Evolutionary conservation across 2,113 vertebrate genomes (phyloP).

Genomic region (Centropristis striata): DNA sequence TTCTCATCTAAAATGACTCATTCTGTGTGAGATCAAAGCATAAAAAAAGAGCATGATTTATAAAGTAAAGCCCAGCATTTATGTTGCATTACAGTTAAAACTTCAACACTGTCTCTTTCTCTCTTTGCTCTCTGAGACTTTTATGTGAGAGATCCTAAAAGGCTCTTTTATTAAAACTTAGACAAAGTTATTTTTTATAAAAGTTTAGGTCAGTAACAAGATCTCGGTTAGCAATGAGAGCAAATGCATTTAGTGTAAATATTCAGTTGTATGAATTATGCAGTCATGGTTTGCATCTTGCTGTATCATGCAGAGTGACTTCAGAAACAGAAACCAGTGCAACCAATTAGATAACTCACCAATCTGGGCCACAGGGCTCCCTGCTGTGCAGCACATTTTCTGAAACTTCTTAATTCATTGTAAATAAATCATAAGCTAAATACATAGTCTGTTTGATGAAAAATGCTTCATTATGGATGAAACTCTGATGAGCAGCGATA

Average conservation of each 20-base stretch:
- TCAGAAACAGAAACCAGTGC: slow-evolving; percentile 52
- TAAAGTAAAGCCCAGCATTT: neutral
- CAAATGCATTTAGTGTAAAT: slow-evolving; percentile 27
- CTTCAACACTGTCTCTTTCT: neutral
- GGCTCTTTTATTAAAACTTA: slow-evolving; percentile 5
- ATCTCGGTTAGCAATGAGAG: slow-evolving; percentile 18
- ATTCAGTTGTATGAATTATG: slow-evolving; percentile 41
- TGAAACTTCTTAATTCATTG: slow-evolving; percentile 35
- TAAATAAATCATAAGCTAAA: slow-evolving; percentile 66
- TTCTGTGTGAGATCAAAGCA: neutral
- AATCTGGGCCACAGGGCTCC: slow-evolving; percentile 64
- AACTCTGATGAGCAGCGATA: slow-evolving; percentile 32
- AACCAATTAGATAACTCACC: slow-evolving; percentile 48
- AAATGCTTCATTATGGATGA: slow-evolving; percentile 34
- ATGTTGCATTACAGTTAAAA: neutral
- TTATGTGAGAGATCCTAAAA: neutral
- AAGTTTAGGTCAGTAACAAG: neutral
- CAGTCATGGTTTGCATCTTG: slow-evolving; percentile 33
- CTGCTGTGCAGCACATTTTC: slow-evolving; percentile 40
- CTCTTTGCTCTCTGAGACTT: neutral
- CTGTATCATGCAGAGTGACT: slow-evolving; percentile 45
- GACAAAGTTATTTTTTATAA: neutral
- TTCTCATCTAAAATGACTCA: neutral
- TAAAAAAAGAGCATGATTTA: neutral
- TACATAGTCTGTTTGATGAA: slow-evolving; percentile 68